These are phyloP conservation scores for Apotomis betuletana DNA, from an alignment of 2,888 invertebrate genomes.

Conservation along the genomic window DNA sequence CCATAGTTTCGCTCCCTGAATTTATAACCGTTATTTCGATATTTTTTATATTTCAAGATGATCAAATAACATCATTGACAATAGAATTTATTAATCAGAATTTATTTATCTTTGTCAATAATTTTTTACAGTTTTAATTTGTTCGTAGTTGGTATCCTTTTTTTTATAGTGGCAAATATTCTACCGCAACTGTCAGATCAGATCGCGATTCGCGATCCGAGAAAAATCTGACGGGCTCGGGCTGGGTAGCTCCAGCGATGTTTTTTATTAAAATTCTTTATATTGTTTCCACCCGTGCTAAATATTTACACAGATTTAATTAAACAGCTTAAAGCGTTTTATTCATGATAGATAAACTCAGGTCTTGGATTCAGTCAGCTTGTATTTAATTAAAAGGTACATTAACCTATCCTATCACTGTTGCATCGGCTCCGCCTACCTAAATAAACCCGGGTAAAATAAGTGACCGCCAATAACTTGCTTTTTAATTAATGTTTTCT, in stretches of 20 bases:
- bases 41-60: too few species aligned
- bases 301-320: conserved; percentile 18
- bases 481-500: conserved; percentile 46
- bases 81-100: too few species aligned
- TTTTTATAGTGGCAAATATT: conserved; percentile 27
- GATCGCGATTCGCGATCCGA: background rate
- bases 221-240: conserved; percentile 32
- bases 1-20: too few species aligned
- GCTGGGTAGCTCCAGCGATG: conserved; percentile 30
- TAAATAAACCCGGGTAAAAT: conserved; percentile 27
- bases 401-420: conserved; percentile 34
- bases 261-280: conserved; percentile 38
- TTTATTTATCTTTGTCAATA: too few species aligned
- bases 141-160: conserved; percentile 1
- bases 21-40: too few species aligned
- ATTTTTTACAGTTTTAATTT: too few species aligned
- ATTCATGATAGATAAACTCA: conserved; percentile 7
- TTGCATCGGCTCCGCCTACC: conserved; percentile 38
- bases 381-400: conserved; percentile 37
- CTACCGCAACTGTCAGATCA: conserved; percentile 24
- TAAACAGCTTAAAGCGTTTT: conserved; percentile 15
- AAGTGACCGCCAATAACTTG: conserved; percentile 30
- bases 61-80: too few species aligned
- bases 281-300: conserved; percentile 27
- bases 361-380: conserved; percentile 29